These are phyloP conservation scores for Ips nitidus DNA, from an alignment of 1,140 invertebrate species.

Conservation along the genomic window DNA sequence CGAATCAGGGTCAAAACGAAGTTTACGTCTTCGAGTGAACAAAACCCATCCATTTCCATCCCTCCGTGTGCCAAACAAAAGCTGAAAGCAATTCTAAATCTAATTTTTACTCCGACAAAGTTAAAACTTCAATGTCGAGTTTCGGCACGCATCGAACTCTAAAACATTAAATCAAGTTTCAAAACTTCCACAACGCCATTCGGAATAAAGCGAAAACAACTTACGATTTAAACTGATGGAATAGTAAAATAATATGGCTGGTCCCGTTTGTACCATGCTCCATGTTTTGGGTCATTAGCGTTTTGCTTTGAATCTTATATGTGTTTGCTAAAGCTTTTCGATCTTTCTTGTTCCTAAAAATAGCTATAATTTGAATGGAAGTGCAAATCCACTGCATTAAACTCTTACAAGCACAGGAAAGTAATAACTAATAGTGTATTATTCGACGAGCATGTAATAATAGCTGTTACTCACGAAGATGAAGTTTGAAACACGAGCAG, in stretches of 20 bases:
- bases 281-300: neutral
- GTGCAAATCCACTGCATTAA: no score
- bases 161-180: conserved; percentile 38
- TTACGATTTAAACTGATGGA: conserved; percentile 27
- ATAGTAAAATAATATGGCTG: conserved; percentile 31
- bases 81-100: conserved; percentile 31
- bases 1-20: neutral
- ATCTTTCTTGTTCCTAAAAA: no score
- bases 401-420: no score
- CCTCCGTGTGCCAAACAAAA: conserved; percentile 23
- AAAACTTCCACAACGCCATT: conserved; percentile 32
- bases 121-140: conserved; percentile 32
- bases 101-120: conserved; percentile 32
- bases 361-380: no score
- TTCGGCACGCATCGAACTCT: conserved; percentile 35
- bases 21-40: neutral
- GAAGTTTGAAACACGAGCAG: no score
- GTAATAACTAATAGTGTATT: no score
- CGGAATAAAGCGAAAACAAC: conserved; percentile 31
- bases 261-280: conserved; percentile 33
- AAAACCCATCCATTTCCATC: conserved; percentile 15
- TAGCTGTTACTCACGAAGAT: no score
- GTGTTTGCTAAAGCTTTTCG: neutral
- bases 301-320: conserved; percentile 4
- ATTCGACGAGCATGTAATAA: no score